phyloP scores from a whole-genome alignment of 2,888 invertebrate species.

The Leuctra nigra region DNA sequence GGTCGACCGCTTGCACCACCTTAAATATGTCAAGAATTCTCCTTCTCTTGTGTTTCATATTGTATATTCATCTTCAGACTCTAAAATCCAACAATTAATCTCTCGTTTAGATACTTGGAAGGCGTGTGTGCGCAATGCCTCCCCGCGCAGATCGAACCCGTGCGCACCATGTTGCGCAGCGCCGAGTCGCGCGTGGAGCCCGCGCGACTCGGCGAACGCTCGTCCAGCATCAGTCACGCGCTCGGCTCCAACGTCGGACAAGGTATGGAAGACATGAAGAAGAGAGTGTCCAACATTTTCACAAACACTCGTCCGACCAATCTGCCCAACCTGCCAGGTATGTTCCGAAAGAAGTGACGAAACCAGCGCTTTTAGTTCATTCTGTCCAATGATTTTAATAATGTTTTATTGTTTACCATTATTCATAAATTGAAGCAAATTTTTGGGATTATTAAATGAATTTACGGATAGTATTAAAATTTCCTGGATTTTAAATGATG shows the following conservation, averaged over 20 bases:
- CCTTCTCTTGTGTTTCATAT: too few species aligned
- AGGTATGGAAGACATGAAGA: conserved; percentile 53
- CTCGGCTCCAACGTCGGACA: conserved; percentile 44
- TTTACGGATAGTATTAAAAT: too few species aligned
- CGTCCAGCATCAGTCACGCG: conserved; percentile 37
- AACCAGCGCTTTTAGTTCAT: too few species aligned
- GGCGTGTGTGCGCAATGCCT: conserved; percentile 42
- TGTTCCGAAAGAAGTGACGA: conserved; percentile 43
- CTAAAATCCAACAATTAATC: background rate
- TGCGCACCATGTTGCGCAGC: conserved; percentile 47
- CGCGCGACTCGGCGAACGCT: conserved; percentile 21
- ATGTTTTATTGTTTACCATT: too few species aligned
- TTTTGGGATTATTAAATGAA: too few species aligned
- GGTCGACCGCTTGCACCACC: too few species aligned
- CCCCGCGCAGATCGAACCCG: conserved; percentile 46
- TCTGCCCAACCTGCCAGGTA: conserved; percentile 38
- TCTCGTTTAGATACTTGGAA: conserved; percentile 41
- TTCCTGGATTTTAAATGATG: too few species aligned
- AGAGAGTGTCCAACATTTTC: conserved; percentile 54
- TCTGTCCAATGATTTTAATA: too few species aligned
- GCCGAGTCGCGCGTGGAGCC: conserved; percentile 44
- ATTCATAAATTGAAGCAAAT: too few species aligned
- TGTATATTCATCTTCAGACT: too few species aligned
- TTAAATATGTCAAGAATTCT: too few species aligned
- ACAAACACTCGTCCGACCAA: conserved; percentile 36